Evolutionary conservation across 92 coral and sea anemone genomes (phyloP), one percentile per base, ranked within the genome.

Genomic region (Virgularia gustaviana): DNA sequence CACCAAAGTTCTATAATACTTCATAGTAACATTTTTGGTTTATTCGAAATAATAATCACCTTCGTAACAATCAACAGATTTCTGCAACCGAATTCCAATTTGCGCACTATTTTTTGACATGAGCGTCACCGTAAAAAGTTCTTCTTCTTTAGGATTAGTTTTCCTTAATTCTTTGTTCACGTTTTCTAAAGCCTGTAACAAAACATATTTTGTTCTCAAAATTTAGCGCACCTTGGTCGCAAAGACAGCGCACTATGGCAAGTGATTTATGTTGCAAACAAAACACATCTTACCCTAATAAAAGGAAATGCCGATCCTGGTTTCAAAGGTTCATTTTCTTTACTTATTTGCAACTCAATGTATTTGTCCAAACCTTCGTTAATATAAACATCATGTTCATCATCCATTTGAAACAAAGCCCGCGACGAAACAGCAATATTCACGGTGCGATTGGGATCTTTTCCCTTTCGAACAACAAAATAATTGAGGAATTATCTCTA

Each of bases 251-350:
- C 18, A 49, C 7, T 49, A 27, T 20, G 1, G 1, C 55, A 6
- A 6, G 55, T 18, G 23, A 49, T 18, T 5, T n/a, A n/a, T n/a
- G n/a, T n/a, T n/a, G n/a, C n/a, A n/a, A n/a, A n/a, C n/a, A n/a
- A n/a, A n/a, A n/a, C 31, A 23, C 9, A 19, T 70, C 71, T 76
- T 45, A 85, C 90, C 79, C 77, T 64, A 57, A 85, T 85, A 55
- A 85, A 85, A n/a, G 90, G 83, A 54, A 85, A 85, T 9, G 90
- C 90, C 2, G 90, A 64, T 16, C 90, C 90, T 24, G 90, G 90
- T 23, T 63, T 10, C 0, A 85, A 62, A 2, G 78, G 27, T 16
- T 77, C 72, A 38, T 66, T 79, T 42, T 85, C 90, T 49, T 78
- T 53, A 1, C 53, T 54, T 15, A 71, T 53, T 70, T 85, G 90